These are phyloP conservation scores for Sapayoa aenigma DNA, from an alignment of 2,113 vertebrate genomes.

Conservation along the genomic window DNA sequence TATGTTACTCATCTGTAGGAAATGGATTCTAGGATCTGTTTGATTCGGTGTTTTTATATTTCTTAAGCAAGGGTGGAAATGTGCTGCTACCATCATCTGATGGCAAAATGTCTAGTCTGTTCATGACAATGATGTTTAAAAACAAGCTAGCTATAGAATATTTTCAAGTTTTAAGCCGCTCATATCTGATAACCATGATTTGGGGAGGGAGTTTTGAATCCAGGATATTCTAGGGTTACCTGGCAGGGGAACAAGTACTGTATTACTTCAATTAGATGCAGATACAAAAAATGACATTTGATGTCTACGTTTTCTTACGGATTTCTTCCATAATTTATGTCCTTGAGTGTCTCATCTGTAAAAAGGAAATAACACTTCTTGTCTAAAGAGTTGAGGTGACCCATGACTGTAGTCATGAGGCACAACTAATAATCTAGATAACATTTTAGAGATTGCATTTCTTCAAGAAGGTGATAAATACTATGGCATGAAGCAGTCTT, in stretches of 20 bases:
- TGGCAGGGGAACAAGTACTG: background rate
- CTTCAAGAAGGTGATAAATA: background rate
- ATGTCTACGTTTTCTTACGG: background rate
- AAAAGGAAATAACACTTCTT: background rate
- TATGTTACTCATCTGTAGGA: background rate
- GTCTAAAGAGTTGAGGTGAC: background rate
- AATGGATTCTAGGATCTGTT: background rate
- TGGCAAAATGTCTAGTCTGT: background rate
- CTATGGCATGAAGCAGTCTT: background rate
- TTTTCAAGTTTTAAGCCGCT: background rate
- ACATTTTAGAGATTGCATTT: background rate
- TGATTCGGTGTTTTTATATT: background rate
- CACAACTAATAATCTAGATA: background rate
- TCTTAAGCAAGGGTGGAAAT: background rate
- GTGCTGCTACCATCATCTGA: background rate
- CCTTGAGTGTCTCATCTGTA: background rate
- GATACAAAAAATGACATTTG: background rate
- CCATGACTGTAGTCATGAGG: background rate
- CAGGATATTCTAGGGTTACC: slow-evolving; percentile 1
- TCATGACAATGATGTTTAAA: background rate
- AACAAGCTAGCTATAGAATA: background rate
- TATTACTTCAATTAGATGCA: background rate
- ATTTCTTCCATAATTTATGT: slow-evolving; percentile 19
- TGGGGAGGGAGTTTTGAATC: background rate
- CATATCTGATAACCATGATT: background rate